Conservation (phyloP, 2,888 invertebrate genomes). For the Helicoverpa assulta region DNA sequence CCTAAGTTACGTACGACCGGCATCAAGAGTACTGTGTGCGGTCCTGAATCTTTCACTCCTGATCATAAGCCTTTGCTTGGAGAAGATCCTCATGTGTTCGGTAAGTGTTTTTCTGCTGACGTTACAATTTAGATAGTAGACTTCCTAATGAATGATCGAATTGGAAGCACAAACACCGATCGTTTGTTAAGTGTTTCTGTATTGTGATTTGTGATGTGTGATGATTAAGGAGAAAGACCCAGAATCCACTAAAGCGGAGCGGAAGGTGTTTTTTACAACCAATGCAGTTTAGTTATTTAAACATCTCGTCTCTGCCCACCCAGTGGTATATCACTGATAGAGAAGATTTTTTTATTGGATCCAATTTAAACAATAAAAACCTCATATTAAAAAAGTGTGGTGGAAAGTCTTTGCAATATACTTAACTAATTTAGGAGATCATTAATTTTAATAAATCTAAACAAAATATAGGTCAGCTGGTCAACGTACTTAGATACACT, state of each 20-base stretch:
- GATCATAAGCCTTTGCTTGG: slow-evolving; percentile 97
- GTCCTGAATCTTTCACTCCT: slow-evolving; percentile 97
- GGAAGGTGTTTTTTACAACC: too few relatives aligned
- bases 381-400: background rate
- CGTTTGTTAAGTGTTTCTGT: too few relatives aligned
- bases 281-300: too few relatives aligned
- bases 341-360: too few relatives aligned
- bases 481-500: slow-evolving; percentile 36
- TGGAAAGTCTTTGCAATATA: background rate
- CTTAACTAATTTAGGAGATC: background rate
- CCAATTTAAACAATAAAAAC: too few relatives aligned
- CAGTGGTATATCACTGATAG: too few relatives aligned
- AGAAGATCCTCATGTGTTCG: slow-evolving; percentile 92
- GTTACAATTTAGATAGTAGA: background rate
- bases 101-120: slow-evolving; percentile 70
- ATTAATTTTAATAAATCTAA: slow-evolving; percentile 11
- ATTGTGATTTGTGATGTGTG: too few relatives aligned
- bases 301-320: too few relatives aligned
- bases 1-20: slow-evolving; percentile 94
- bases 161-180: too few relatives aligned
- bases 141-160: too few relatives aligned
- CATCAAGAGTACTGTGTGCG: slow-evolving; percentile 96
- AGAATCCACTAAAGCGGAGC: too few relatives aligned
- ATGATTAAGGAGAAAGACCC: too few relatives aligned
- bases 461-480: slow-evolving; percentile 33